A percentile compares a stretch with the other conserved stretches of the same genome.
phyloP scores from a whole-genome alignment of 1,140 invertebrate genomes.

The Andricus grossulariae region DNA sequence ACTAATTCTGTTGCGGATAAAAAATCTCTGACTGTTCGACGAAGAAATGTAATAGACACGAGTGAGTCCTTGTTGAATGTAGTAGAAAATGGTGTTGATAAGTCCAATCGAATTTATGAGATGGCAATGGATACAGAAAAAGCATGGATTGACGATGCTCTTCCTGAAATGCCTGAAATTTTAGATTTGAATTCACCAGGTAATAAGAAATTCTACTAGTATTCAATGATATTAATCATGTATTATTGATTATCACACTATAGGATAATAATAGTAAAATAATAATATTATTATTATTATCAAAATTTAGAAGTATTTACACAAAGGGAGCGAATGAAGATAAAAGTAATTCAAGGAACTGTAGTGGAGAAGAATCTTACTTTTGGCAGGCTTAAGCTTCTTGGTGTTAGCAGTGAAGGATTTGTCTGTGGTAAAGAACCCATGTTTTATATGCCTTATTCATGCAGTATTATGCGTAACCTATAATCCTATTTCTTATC shows the following conservation, averaged over 20 bases:
- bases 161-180: conserved; percentile 59
- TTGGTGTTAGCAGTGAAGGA: conserved; percentile 67
- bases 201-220: conserved; percentile 52
- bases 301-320: conserved; percentile 37
- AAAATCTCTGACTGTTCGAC: conserved; percentile 49
- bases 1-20: conserved; percentile 37
- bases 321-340: conserved; percentile 61
- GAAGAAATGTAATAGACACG: conserved; percentile 48
- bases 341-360: conserved; percentile 64
- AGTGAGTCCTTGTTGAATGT: background rate
- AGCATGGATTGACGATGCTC: conserved; percentile 61
- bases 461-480: no score
- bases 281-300: conserved; percentile 32
- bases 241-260: conserved; percentile 34
- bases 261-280: conserved; percentile 38
- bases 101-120: conserved; percentile 48
- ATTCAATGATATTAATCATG: conserved; percentile 37
- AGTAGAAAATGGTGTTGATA: conserved; percentile 22
- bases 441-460: conserved; percentile 1
- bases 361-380: conserved; percentile 62
- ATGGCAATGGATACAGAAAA: conserved; percentile 58
- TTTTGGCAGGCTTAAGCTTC: conserved; percentile 61
- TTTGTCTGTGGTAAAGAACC: conserved; percentile 66
- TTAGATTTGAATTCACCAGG: conserved; percentile 44
- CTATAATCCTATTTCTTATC: no score